Evolutionary conservation across 2,113 vertebrate species (phyloP).

Genomic region (Sylvicapra grimmia): DNA sequence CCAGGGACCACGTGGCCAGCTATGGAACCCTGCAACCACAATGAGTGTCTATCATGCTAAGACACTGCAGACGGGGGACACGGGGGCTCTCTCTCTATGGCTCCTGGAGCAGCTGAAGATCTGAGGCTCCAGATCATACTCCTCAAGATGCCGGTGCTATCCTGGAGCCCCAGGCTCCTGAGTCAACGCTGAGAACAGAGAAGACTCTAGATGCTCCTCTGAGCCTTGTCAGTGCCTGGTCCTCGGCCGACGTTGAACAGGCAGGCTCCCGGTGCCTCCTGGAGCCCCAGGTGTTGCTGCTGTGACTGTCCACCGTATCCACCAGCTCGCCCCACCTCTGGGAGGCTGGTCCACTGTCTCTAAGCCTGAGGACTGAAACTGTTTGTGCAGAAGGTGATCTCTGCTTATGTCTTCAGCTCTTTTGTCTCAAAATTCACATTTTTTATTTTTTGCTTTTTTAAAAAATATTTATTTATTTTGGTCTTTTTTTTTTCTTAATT

Average conservation of each 20-base stretch:
- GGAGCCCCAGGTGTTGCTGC: too few species aligned
- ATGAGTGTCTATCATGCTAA: background rate
- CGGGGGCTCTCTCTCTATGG: accelerated
- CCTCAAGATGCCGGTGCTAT: accelerated
- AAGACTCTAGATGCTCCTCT: accelerated
- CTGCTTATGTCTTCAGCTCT: background rate
- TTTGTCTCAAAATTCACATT: background rate
- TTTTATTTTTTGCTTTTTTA: background rate
- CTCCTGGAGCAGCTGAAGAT: background rate
- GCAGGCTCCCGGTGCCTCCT: background rate
- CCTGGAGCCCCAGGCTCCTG: accelerated
- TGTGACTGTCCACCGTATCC: accelerated
- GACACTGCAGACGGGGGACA: background rate
- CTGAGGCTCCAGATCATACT: background rate
- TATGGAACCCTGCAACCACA: background rate
- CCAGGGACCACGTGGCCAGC: accelerated
- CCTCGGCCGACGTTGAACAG: background rate
- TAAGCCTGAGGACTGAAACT: background rate
- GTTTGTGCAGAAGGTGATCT: background rate
- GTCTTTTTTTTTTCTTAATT: background rate
- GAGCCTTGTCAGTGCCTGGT: accelerated
- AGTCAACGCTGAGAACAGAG: background rate
- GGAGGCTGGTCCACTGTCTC: background rate
- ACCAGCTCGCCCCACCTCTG: accelerated
- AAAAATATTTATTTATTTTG: background rate